Evolutionary conservation across 2,113 vertebrate genomes (phyloP), one percentile per base, ranked within the genome.

Genomic region (Oreocharis arfaki): DNA sequence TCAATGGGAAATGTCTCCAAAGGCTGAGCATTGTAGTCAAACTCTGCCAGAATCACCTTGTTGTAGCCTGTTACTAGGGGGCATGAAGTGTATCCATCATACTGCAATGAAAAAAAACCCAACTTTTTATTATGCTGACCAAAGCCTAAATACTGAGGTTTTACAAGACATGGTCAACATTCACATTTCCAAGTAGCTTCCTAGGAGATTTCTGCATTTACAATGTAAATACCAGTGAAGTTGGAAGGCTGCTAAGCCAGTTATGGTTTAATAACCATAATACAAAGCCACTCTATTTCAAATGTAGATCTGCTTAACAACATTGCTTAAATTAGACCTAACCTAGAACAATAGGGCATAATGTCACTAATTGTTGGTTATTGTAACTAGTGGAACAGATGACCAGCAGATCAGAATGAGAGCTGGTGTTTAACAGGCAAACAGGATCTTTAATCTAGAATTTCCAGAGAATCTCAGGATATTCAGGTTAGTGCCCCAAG

Each of bases 1-100:
- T 99, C 98, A 49, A 99, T 97, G n/a, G 99, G 99, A 94, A 99
- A 99, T 1, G 99, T 99, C 96, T 99, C 99, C 96, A 99, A 77
- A 5, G 99, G 99, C 88, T 99, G 98, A 35, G 91, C 95, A 0
- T 95, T 82, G 46, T 99, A 99, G 97, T 99, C 99, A 95, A 99
- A 99, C 93, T 99, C 99, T 3, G 99, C 99, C 64, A 99, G 97
- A 74, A 99, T 98, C 13, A 99, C 99, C 3, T 98, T 98, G 87
- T 98, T 98, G 96, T 99, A 99, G 96, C 97, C 98, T 2, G 99
- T 99, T 55, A 99, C 98, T 55, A 99, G 92, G 0, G 99, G 99
- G 85, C 99, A 99, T 4, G 99, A 99, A 3, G 99, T 99, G 87
- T 99, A 99, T 65, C 99, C 99, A 79, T 99, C 98, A 18, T 99